Evolutionary conservation across 1,140 invertebrate genomes (phyloP).

Genomic region (Oedothorax gibbosus): DNA sequence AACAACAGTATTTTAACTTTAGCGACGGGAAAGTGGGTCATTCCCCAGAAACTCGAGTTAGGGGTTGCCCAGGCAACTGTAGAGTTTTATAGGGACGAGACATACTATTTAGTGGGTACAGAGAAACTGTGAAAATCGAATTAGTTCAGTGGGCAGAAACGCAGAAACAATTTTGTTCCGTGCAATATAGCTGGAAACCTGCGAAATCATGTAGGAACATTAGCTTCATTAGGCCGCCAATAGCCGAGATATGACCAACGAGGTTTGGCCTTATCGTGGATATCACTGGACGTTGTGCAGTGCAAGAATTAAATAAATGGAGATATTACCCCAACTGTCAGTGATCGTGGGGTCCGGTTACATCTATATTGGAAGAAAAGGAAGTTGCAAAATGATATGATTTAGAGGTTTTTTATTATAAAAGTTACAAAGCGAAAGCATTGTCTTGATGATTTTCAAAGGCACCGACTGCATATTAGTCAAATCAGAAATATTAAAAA

Average conservation of each 20-base stretch:
- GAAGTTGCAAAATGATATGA: too few relatives aligned
- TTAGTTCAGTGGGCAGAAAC: constrained; percentile 32
- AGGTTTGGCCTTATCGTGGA: constrained; percentile 10
- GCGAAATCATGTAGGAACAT: constrained; percentile 8
- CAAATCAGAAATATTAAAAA: too few relatives aligned
- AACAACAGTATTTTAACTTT: constrained; percentile 49
- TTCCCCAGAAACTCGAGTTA: constrained; percentile 41
- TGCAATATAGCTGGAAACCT: constrained; percentile 24
- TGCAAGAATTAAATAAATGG: constrained; percentile 21
- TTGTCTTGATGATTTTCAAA: too few relatives aligned
- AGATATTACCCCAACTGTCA: background rate
- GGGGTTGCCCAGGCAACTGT: constrained; percentile 40
- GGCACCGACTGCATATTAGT: too few relatives aligned
- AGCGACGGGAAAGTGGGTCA: constrained; percentile 48
- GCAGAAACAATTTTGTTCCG: constrained; percentile 43
- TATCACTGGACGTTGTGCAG: constrained; percentile 2
- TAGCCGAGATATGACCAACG: constrained; percentile 16
- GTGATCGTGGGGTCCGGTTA: background rate
- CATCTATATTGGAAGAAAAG: too few relatives aligned
- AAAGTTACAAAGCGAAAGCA: too few relatives aligned
- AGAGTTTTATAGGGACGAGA: constrained; percentile 43
- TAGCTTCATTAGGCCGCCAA: constrained; percentile 35
- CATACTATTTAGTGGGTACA: constrained; percentile 42
- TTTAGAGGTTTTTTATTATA: too few relatives aligned
- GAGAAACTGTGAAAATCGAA: constrained; percentile 54